Conservation (phyloP, 1,140 invertebrate genomes). For the Pissodes strobi region DNA sequence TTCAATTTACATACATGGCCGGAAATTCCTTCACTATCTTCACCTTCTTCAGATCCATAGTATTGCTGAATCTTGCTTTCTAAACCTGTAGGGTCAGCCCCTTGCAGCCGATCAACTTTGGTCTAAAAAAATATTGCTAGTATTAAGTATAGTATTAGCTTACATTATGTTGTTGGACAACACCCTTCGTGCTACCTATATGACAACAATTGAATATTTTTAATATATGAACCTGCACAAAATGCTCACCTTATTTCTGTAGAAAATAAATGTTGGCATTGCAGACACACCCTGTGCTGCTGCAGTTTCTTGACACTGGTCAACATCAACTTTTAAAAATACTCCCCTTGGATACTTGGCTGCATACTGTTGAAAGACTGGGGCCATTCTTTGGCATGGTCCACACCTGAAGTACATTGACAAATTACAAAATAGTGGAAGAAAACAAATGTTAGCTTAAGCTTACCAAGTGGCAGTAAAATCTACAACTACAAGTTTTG, state of each 20-base stretch:
- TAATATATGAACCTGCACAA: too few species aligned
- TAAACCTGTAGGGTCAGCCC: slow-evolving; percentile 78
- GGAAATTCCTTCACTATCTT: slow-evolving; percentile 66
- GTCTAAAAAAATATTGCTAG: slow-evolving; percentile 62
- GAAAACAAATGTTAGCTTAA: too few species aligned
- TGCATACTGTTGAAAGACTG: slow-evolving; percentile 85
- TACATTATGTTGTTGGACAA: too few species aligned
- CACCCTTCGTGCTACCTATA: too few species aligned
- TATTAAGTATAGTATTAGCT: too few species aligned
- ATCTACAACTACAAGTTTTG: slow-evolving; percentile 91
- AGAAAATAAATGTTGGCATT: slow-evolving; percentile 99
- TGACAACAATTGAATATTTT: too few species aligned
- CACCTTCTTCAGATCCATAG: slow-evolving; percentile 71
- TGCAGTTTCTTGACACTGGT: slow-evolving; percentile 85
- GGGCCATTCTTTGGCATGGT: slow-evolving; percentile 92
- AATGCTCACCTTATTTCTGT: slow-evolving; percentile 73
- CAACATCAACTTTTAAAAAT: slow-evolving; percentile 95
- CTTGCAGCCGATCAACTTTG: slow-evolving; percentile 81
- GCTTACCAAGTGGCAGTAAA: slow-evolving; percentile 88
- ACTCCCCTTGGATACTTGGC: slow-evolving; percentile 84
- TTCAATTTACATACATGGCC: slow-evolving; percentile 83
- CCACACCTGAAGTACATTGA: too few species aligned
- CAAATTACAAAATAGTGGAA: not conserved
- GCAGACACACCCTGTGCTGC: slow-evolving; percentile 83
- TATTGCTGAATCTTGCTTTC: slow-evolving; percentile 91